Evolutionary conservation across 1,140 invertebrate genomes (phyloP).

Genomic region (Meloidogyne exigua): DNA sequence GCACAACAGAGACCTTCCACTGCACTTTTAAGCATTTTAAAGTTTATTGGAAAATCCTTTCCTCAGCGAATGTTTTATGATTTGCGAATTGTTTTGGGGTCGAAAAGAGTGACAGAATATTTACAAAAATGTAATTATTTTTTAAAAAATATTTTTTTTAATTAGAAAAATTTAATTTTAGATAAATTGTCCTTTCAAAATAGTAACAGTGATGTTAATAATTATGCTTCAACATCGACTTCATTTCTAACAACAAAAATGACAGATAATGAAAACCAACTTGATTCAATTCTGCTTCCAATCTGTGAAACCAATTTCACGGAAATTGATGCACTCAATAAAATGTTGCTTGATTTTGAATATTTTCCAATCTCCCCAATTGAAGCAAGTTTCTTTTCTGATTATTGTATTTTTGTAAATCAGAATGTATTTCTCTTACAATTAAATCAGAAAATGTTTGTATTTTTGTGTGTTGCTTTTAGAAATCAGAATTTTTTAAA

Average conservation of each 20-base stretch:
- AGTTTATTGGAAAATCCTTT: slow-evolving; percentile 38
- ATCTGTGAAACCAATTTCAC: not conserved
- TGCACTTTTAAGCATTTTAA: slow-evolving; percentile 36
- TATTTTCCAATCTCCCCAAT: not conserved
- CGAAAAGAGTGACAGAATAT: slow-evolving; percentile 18
- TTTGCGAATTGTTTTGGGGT: slow-evolving; percentile 25
- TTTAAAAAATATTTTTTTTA: not conserved
- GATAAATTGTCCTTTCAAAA: not conserved
- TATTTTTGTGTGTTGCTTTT: too few species aligned
- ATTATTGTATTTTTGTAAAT: too few species aligned
- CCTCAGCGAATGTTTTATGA: slow-evolving; percentile 36
- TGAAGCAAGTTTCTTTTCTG: not conserved
- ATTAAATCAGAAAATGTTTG: too few species aligned
- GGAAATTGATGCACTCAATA: slow-evolving; percentile 1
- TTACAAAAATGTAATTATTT: slow-evolving; percentile 30
- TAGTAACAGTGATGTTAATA: not conserved
- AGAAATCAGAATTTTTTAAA: not conserved
- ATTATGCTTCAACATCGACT: not conserved
- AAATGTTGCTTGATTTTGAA: not conserved
- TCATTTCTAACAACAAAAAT: not conserved
- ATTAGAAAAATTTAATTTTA: not conserved
- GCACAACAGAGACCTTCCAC: slow-evolving; percentile 28
- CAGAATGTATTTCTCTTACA: too few species aligned
- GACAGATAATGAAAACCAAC: not conserved
- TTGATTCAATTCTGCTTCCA: not conserved